Evolutionary conservation across 2,797 vertebrate species (phyloP).

Genomic region (Oryzias dopingdopingensis): DNA sequence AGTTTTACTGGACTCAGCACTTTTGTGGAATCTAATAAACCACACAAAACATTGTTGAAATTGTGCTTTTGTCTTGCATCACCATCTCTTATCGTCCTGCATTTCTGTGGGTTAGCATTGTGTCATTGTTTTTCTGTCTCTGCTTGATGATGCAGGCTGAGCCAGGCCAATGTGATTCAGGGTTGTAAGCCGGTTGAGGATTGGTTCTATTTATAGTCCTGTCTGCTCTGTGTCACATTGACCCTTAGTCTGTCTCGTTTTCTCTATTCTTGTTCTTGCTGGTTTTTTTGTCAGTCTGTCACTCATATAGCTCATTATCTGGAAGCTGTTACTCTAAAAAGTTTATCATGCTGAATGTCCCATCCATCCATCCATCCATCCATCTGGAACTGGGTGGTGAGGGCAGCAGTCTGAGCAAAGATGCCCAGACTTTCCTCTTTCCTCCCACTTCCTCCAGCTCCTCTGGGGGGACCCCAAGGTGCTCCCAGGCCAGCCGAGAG

Average conservation of each 20-base stretch:
- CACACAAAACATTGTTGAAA: constrained; percentile 10
- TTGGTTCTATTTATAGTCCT: constrained; percentile 70
- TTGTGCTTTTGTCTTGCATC: background rate
- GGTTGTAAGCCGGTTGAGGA: constrained; percentile 65
- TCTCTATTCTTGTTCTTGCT: constrained; percentile 28
- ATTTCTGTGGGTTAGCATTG: constrained; percentile 17
- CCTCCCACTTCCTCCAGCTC: too few species aligned
- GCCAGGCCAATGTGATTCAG: constrained; percentile 57
- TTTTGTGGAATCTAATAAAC: constrained; percentile 1
- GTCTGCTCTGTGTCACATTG: constrained; percentile 58
- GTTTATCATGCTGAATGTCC: constrained; percentile 21
- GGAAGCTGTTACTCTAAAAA: constrained; percentile 9
- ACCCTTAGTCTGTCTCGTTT: constrained; percentile 53
- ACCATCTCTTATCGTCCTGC: constrained; percentile 21
- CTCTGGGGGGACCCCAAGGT: too few species aligned
- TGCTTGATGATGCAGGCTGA: constrained; percentile 36
- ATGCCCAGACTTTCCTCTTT: too few species aligned
- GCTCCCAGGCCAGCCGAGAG: too few species aligned
- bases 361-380: too few species aligned
- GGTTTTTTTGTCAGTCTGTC: constrained; percentile 35
- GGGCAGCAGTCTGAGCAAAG: too few species aligned
- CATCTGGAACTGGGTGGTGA: too few species aligned
- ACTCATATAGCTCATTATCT: constrained; percentile 39
- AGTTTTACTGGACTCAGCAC: too few species aligned
- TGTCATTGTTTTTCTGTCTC: constrained; percentile 39